A percentile compares a stretch with the other conserved stretches of the same genome.
These are phyloP conservation scores for Petrophora chlorosata DNA, from an alignment of 2,888 invertebrate genomes.

Conservation along the genomic window DNA sequence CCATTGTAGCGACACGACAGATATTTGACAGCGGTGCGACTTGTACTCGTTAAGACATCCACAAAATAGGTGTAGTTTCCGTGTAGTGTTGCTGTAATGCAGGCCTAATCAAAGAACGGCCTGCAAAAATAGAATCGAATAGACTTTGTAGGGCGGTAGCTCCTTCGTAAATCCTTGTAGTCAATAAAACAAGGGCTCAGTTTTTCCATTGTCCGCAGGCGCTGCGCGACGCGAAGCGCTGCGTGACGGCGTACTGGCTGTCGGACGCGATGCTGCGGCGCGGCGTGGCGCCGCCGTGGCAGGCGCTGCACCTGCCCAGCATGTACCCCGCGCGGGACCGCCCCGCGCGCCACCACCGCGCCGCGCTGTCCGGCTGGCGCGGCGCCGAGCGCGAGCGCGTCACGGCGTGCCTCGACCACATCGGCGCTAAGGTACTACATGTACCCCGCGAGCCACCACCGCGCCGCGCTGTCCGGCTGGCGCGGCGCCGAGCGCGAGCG, in stretches of 20 bases:
- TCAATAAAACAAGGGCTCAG: neutral
- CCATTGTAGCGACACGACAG: slow-evolving; percentile 48
- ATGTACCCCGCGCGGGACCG: slow-evolving; percentile 87
- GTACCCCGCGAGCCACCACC: too few relatives aligned
- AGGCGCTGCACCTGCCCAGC: slow-evolving; percentile 95
- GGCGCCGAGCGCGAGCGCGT: slow-evolving; percentile 92
- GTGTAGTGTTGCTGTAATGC: too few relatives aligned
- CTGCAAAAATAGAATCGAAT: too few relatives aligned
- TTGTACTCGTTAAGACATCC: too few relatives aligned
- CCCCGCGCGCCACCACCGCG: slow-evolving; percentile 90
- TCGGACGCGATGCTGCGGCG: slow-evolving; percentile 94
- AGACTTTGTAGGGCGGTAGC: too few relatives aligned
- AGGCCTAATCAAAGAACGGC: too few relatives aligned
- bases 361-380: slow-evolving; percentile 94
- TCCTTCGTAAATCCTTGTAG: too few relatives aligned
- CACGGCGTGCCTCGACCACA: slow-evolving; percentile 91
- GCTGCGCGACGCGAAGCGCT: slow-evolving; percentile 86
- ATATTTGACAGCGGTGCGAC: neutral
- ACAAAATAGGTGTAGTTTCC: too few relatives aligned
- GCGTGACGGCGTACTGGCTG: slow-evolving; percentile 94
- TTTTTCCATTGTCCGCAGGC: slow-evolving; percentile 61
- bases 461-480: too few relatives aligned
- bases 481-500: too few relatives aligned
- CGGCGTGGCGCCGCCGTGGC: slow-evolving; percentile 96
- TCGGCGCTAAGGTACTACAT: slow-evolving; percentile 92